phyloP scores from a whole-genome alignment of 2,888 invertebrate species.

The Xestoiulus laeticollis region DNA sequence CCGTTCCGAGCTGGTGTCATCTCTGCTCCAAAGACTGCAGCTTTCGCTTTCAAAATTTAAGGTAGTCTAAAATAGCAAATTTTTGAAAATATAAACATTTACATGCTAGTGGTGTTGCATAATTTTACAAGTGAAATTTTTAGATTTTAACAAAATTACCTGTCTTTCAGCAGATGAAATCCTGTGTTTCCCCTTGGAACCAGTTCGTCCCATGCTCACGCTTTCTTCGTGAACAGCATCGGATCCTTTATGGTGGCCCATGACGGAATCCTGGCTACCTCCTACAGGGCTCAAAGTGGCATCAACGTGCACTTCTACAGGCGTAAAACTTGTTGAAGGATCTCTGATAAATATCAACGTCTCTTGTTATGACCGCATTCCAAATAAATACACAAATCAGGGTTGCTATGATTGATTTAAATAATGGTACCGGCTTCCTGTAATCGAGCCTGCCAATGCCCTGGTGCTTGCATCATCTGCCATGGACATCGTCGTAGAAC shows the following conservation, averaged over 20 bases:
- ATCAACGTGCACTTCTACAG: constrained; percentile 59
- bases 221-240: constrained; percentile 63
- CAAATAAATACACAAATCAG: not conserved
- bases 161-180: constrained; percentile 60
- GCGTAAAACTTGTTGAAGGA: constrained; percentile 55
- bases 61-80: not conserved
- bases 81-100: not conserved
- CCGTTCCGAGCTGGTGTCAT: constrained; percentile 68
- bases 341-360: constrained; percentile 11
- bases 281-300: constrained; percentile 38
- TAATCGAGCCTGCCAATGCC: constrained; percentile 80
- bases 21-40: constrained; percentile 60
- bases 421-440: constrained; percentile 68
- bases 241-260: not conserved
- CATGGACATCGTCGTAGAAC: constrained; percentile 73
- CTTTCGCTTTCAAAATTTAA: constrained; percentile 60
- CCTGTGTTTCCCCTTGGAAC: constrained; percentile 39
- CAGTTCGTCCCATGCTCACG: not conserved
- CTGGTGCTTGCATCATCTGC: constrained; percentile 77
- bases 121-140: too few species aligned
- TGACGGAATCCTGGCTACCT: constrained; percentile 34
- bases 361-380: not conserved
- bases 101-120: too few species aligned
- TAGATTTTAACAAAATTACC: constrained; percentile 53
- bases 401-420: not conserved